Evolutionary conservation across 2,888 invertebrate species (phyloP).

Genomic region (Cremastobaeus sp.): DNA sequence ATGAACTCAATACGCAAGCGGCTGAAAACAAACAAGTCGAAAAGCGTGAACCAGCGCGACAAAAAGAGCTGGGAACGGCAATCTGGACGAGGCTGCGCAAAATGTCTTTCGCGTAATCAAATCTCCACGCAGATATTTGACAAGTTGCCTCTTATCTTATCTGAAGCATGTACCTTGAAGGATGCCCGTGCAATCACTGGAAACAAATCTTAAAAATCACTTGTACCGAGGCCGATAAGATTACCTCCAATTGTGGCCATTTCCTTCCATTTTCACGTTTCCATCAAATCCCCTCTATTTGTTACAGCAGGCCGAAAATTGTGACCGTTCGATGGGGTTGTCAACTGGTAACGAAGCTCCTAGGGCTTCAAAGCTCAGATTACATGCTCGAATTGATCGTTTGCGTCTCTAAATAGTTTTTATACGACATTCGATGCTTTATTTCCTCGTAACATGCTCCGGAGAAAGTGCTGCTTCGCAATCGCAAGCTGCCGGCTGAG

Average conservation of each 20-base stretch:
- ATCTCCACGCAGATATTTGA: constrained; percentile 23
- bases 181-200: constrained; percentile 18
- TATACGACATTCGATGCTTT: constrained; percentile 3
- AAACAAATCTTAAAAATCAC: constrained; percentile 28
- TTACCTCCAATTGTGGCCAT: constrained; percentile 5
- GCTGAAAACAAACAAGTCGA: not conserved
- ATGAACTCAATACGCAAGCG: constrained; percentile 8
- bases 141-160: constrained; percentile 28
- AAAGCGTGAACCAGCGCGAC: no score
- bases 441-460: constrained; percentile 3
- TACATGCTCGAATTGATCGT: constrained; percentile 42
- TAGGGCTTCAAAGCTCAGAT: constrained; percentile 40
- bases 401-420: constrained; percentile 23
- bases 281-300: not conserved
- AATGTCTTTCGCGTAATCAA: no score
- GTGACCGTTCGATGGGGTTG: constrained; percentile 8
- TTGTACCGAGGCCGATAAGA: constrained; percentile 11
- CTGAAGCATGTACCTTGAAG: constrained; percentile 25
- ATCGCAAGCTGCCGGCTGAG: no score
- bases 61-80: no score
- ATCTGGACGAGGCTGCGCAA: no score
- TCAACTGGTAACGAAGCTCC: constrained; percentile 9
- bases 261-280: not conserved
- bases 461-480: no score
- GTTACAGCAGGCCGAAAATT: not conserved